Evolutionary conservation across 2,888 invertebrate genomes (phyloP).

Genomic region (Chrysodeixis includens): DNA sequence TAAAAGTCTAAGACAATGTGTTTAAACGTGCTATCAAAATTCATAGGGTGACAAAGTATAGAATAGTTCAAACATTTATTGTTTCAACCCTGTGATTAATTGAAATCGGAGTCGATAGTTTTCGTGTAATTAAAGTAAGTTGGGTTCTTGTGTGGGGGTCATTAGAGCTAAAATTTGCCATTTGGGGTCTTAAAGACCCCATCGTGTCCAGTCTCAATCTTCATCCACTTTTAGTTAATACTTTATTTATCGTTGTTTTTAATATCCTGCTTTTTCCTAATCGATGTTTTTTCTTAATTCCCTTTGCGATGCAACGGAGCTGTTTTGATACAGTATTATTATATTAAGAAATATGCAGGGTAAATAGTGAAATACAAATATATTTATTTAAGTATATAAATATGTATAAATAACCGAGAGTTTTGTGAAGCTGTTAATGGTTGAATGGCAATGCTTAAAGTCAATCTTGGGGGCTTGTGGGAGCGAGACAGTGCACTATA

Average conservation of each 20-base stretch:
- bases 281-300: not conserved
- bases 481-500: no score
- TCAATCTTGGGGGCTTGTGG: no score
- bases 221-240: not conserved
- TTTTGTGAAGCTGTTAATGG: not conserved
- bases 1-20: no score
- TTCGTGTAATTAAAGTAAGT: not conserved
- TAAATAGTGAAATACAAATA: conserved; percentile 29
- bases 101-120: no score
- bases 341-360: conserved; percentile 28
- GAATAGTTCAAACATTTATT: no score
- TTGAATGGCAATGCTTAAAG: not conserved
- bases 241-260: not conserved
- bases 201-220: not conserved
- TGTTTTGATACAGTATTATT: conserved; percentile 10
- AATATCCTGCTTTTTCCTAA: not conserved
- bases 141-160: not conserved
- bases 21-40: no score
- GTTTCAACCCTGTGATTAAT: no score
- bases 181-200: not conserved
- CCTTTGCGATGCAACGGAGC: not conserved
- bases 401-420: not conserved
- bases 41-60: no score
- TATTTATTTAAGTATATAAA: conserved; percentile 10
- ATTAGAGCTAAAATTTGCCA: not conserved